phyloP scores from a whole-genome alignment of 2,888 invertebrate species.

The Trissonchulus sp. region DNA sequence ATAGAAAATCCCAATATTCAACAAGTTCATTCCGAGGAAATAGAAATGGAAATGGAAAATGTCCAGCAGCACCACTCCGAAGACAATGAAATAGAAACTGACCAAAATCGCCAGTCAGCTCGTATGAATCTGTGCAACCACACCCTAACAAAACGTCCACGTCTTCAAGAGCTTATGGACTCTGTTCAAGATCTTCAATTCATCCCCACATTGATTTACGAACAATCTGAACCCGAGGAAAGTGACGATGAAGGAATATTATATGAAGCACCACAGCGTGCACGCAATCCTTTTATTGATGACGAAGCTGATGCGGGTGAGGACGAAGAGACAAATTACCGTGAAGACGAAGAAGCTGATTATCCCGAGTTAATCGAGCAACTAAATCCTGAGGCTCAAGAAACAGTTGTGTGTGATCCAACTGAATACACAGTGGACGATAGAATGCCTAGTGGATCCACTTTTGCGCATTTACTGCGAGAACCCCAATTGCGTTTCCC shows the following conservation, averaged over 20 bases:
- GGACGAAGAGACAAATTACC: no score
- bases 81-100: no score
- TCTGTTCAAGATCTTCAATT: background rate
- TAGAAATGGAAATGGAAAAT: no score
- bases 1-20: background rate
- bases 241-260: background rate
- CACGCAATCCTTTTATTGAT: slow-evolving; percentile 6
- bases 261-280: background rate
- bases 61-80: no score
- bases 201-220: background rate
- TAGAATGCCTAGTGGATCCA: no score
- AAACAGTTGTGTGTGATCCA: background rate
- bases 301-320: background rate
- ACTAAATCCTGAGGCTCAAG: background rate
- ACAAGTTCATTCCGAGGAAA: no score
- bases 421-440: no score
- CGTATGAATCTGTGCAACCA: background rate
- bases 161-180: background rate
- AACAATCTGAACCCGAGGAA: background rate
- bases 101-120: no score
- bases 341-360: no score
- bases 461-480: background rate
- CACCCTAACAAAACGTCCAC: no score
- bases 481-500: background rate
- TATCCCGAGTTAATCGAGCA: no score